These are phyloP conservation scores for Syngnathoides biaculeatus DNA, from an alignment of 2,113 vertebrate genomes.

Conservation along the genomic window DNA sequence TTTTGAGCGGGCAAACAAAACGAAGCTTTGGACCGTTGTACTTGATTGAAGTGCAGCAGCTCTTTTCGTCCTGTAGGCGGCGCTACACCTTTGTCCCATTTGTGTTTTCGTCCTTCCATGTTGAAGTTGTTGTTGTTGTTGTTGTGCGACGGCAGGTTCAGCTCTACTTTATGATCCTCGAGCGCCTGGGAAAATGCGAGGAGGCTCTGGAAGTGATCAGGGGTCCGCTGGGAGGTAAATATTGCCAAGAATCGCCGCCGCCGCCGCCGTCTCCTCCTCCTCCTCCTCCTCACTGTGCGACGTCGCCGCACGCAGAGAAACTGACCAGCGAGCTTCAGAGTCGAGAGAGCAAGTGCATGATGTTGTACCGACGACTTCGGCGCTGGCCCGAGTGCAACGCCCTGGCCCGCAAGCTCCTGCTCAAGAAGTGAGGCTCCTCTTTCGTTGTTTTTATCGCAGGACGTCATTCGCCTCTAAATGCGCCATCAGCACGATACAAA, in stretches of 20 bases:
- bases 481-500: too few species aligned
- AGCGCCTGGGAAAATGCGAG: slow-evolving; percentile 90
- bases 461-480: too few species aligned
- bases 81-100: too few species aligned
- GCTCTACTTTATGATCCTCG: slow-evolving; percentile 97
- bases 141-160: slow-evolving; percentile 77
- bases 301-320: slow-evolving; percentile 81
- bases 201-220: slow-evolving; percentile 92
- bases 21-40: too few species aligned
- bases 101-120: neutral
- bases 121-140: neutral
- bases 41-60: too few species aligned
- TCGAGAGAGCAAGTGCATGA: slow-evolving; percentile 96
- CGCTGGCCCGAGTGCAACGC: slow-evolving; percentile 94
- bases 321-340: slow-evolving; percentile 96
- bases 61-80: neutral
- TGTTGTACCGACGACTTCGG: slow-evolving; percentile 87
- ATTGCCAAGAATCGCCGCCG: neutral
- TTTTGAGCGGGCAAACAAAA: too few species aligned
- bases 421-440: slow-evolving; percentile 83
- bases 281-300: too few species aligned
- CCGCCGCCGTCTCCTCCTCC: too few species aligned
- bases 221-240: slow-evolving; percentile 89
- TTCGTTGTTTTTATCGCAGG: neutral
- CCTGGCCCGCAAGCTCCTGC: slow-evolving; percentile 84